Percentiles rank a stretch among this genome's conserved stretches.
Evolutionary conservation across 1,140 invertebrate genomes (phyloP).

Genomic region (Hydropsyche tenuis): DNA sequence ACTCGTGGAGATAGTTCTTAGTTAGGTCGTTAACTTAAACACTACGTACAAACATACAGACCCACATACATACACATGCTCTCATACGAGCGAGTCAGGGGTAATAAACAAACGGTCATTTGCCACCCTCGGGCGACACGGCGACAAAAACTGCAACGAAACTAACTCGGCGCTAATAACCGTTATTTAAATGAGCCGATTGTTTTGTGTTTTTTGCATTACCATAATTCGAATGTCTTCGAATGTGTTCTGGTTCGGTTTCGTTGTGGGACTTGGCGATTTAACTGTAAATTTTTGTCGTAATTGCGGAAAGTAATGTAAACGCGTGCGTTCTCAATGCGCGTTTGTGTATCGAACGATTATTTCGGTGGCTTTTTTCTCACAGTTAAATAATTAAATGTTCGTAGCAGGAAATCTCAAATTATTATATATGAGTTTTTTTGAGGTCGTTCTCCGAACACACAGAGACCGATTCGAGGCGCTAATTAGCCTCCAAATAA

Average conservation of each 20-base stretch:
- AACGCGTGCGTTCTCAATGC: no score
- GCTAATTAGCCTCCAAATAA: conserved; percentile 19
- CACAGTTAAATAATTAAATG: conserved; percentile 4
- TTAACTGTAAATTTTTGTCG: no score
- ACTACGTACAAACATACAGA: conserved; percentile 1
- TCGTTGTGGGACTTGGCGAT: no score
- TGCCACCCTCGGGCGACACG: no score
- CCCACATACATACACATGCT: neutral
- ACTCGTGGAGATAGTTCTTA: conserved; percentile 33
- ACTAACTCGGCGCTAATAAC: no score
- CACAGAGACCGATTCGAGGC: neutral
- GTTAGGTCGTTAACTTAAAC: conserved; percentile 40
- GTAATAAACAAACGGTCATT: conserved; percentile 27
- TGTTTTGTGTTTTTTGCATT: no score
- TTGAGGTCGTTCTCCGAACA: neutral
- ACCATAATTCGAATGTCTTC: no score
- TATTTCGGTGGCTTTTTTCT: neutral
- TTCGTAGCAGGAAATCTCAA: conserved; percentile 22
- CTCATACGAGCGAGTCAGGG: neutral
- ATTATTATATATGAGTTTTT: conserved; percentile 6
- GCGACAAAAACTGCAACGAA: no score
- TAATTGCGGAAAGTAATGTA: no score
- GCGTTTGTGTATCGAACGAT: conserved; percentile 12
- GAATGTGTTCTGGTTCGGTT: no score
- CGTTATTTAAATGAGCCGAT: no score